Conservation (phyloP, 1,140 invertebrate genomes). For the Mamestra configurata region DNA sequence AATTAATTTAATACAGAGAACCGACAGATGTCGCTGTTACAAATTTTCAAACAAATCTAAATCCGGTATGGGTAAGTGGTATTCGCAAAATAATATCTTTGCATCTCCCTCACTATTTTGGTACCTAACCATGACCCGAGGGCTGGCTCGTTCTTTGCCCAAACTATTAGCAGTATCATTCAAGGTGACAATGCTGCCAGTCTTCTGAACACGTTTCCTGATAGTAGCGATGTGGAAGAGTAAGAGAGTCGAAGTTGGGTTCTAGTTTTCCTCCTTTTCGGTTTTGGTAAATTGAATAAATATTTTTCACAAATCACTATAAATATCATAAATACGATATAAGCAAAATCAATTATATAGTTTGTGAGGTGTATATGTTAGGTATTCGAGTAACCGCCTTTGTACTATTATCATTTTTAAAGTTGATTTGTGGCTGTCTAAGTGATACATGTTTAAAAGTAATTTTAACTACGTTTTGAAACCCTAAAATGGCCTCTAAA, state of each 20-base stretch:
- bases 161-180: too few species aligned
- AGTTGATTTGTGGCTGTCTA: constrained; percentile 44
- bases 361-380: constrained; percentile 39
- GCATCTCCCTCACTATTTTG: too few species aligned
- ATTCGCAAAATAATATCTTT: too few species aligned
- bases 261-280: too few species aligned
- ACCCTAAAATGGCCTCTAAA: constrained; percentile 17
- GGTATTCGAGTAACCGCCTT: constrained; percentile 56
- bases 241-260: too few species aligned
- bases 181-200: too few species aligned
- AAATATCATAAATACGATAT: constrained; percentile 30
- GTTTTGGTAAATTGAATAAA: too few species aligned
- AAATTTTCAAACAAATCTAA: background rate
- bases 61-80: too few species aligned
- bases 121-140: too few species aligned
- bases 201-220: too few species aligned
- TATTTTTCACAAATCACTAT: constrained; percentile 20
- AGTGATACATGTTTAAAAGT: background rate
- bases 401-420: constrained; percentile 48
- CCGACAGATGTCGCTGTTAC: constrained; percentile 16
- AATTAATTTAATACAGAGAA: background rate
- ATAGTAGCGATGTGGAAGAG: background rate
- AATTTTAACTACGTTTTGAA: background rate
- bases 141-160: too few species aligned
- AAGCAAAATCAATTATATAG: constrained; percentile 48